Evolutionary conservation across 2,113 vertebrate species (phyloP).

Genomic region (Phyllopteryx taeniolatus): DNA sequence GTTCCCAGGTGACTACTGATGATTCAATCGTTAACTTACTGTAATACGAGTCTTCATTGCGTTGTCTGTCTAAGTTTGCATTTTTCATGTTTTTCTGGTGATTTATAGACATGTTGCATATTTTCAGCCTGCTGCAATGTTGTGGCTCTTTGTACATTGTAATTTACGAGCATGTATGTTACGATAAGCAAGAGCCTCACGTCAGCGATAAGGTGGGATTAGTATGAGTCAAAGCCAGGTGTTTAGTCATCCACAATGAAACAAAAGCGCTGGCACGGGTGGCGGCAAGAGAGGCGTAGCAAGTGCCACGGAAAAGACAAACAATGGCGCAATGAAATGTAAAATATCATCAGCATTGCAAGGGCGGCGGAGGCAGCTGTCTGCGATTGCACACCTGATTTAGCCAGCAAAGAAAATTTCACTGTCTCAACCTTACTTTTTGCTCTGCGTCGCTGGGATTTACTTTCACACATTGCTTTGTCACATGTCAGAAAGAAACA

Average conservation of each 20-base stretch:
- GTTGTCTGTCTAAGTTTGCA: neutral
- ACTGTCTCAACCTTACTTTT: neutral
- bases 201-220: conserved; percentile 4
- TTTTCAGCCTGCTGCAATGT: neutral
- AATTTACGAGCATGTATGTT: neutral
- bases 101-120: neutral
- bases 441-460: conserved; percentile 1
- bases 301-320: neutral
- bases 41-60: neutral
- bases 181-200: neutral
- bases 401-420: neutral
- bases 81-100: neutral
- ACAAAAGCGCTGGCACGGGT: neutral
- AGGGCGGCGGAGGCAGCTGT: neutral
- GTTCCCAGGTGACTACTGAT: neutral
- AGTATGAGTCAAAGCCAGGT: neutral
- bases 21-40: neutral
- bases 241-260: conserved; percentile 4
- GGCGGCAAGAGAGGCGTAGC: neutral
- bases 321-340: conserved; percentile 5
- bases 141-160: neutral
- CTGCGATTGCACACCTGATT: neutral
- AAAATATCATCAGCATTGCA: conserved; percentile 5
- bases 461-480: neutral
- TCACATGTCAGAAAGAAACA: conserved; percentile 9